These are phyloP conservation scores for Bubalus kerabau DNA, from an alignment of 2,113 vertebrate genomes.

Conservation along the genomic window DNA sequence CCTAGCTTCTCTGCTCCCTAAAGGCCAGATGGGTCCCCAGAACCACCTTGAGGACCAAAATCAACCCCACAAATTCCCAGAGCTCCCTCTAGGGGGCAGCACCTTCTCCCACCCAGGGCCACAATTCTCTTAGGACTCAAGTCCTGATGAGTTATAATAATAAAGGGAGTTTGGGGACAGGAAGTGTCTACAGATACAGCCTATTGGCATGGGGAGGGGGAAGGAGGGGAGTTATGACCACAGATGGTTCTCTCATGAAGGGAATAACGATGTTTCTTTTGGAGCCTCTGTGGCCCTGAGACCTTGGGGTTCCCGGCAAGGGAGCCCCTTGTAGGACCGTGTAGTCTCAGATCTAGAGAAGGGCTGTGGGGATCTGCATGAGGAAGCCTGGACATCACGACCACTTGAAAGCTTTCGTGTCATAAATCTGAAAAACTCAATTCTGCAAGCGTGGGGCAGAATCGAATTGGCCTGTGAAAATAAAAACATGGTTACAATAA, in stretches of 20 bases:
- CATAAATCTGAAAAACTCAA: conserved; percentile 40
- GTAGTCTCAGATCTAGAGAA: background rate
- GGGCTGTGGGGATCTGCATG: background rate
- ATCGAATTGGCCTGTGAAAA: conserved; percentile 38
- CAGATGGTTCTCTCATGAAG: background rate
- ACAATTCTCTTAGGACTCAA: background rate
- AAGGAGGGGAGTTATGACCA: background rate
- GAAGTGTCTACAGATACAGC: background rate
- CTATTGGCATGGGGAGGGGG: background rate
- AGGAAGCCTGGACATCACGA: background rate
- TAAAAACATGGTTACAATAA: conserved; percentile 40
- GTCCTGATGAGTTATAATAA: background rate
- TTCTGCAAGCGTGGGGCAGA: conserved; percentile 15
- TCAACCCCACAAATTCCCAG: background rate
- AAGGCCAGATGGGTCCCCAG: background rate
- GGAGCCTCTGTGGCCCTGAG: background rate
- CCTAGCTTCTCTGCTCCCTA: background rate
- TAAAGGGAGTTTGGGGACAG: background rate
- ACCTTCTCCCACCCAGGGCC: background rate
- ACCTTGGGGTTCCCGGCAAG: background rate
- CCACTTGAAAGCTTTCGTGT: background rate
- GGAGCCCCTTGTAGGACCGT: background rate
- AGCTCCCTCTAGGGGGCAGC: background rate
- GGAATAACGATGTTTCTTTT: background rate
- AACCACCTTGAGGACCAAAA: background rate